Percentiles rank a stretch among this genome's conserved stretches.
phyloP scores from a whole-genome alignment of 2,113 vertebrate species.

The Pampusana beccarii region DNA sequence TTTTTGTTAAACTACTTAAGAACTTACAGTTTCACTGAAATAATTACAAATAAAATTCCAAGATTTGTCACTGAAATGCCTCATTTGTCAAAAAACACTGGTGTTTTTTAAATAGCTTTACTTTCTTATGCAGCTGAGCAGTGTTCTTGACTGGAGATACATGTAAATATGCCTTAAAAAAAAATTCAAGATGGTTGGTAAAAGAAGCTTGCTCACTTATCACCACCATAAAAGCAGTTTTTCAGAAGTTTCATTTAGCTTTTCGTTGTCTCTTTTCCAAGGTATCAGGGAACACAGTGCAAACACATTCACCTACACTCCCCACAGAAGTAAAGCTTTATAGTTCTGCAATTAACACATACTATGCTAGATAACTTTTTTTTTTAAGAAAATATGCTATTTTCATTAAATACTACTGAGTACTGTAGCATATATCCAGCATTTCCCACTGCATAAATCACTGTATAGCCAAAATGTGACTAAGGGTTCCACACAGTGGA shows the following conservation, averaged over 20 bases:
- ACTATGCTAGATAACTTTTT: too few relatives aligned
- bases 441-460: neutral
- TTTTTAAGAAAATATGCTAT: neutral
- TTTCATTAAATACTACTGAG: neutral
- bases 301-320: neutral
- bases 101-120: neutral
- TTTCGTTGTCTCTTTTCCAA: neutral
- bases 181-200: neutral
- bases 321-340: neutral
- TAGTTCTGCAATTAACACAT: neutral
- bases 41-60: neutral
- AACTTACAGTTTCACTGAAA: neutral
- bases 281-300: neutral
- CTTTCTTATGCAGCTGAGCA: neutral
- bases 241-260: neutral
- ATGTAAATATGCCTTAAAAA: neutral
- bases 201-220: neutral
- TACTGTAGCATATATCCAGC: neutral
- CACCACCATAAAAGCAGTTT: neutral
- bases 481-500: neutral
- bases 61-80: neutral
- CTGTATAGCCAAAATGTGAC: neutral
- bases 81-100: accelerated
- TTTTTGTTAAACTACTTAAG: neutral
- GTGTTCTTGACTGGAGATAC: neutral